Conservation (phyloP, 2,113 vertebrate species). For the Stegastes partitus region DNA sequence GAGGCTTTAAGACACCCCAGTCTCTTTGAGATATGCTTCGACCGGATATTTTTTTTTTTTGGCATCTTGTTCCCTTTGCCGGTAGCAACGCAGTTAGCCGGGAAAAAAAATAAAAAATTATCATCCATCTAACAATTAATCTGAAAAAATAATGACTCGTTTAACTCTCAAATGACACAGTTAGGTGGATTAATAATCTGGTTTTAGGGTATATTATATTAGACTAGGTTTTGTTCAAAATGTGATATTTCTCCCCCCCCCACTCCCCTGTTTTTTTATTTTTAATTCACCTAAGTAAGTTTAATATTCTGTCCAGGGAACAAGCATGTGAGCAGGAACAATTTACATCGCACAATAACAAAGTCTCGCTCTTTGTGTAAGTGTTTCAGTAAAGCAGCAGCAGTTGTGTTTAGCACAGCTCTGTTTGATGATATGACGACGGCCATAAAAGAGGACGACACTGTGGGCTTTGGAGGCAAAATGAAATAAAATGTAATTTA, state of each 20-base stretch:
- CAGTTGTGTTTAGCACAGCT: slow-evolving; percentile 56
- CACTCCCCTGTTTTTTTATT: too few relatives aligned
- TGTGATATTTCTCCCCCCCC: slow-evolving; percentile 13
- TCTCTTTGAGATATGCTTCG: slow-evolving; percentile 68
- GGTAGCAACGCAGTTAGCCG: slow-evolving; percentile 48
- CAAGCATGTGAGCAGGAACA: slow-evolving; percentile 45
- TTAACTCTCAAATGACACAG: background rate
- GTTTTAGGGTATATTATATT: background rate
- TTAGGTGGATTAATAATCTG: slow-evolving; percentile 8
- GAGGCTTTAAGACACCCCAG: slow-evolving; percentile 66
- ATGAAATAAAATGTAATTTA: slow-evolving; percentile 31
- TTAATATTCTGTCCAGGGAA: slow-evolving; percentile 56
- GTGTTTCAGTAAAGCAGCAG: slow-evolving; percentile 52
- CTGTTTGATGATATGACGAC: slow-evolving; percentile 65
- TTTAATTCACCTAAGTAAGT: slow-evolving; percentile 33
- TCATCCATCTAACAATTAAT: slow-evolving; percentile 51
- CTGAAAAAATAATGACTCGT: slow-evolving; percentile 15
- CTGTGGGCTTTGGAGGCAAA: slow-evolving; percentile 50
- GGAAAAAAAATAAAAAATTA: slow-evolving; percentile 55
- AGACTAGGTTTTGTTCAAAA: background rate
- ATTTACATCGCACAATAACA: slow-evolving; percentile 63
- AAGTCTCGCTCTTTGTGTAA: slow-evolving; percentile 60
- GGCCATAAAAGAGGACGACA: slow-evolving; percentile 49
- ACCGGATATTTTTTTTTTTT: slow-evolving; percentile 80
- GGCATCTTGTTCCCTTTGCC: slow-evolving; percentile 64